These are phyloP conservation scores for Sesamia nonagrioides DNA, from an alignment of 1,140 invertebrate species.

Conservation along the genomic window DNA sequence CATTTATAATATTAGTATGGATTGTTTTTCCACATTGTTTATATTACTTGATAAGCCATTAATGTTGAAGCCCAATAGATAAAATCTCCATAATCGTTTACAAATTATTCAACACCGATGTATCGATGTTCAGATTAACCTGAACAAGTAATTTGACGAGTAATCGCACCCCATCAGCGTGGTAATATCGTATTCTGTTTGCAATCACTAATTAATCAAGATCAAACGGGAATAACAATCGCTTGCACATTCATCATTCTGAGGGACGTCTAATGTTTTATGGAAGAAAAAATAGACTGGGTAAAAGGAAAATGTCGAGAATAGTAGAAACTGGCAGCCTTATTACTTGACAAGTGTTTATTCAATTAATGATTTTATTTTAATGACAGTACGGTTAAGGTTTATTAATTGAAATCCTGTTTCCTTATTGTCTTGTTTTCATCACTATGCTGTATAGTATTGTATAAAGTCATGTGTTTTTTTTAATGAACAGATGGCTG, in stretches of 20 bases:
- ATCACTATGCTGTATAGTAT: no score
- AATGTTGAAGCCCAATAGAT: background rate
- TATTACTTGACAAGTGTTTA: no score
- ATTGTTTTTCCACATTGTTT: no score
- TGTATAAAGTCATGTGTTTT: no score
- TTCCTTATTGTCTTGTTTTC: no score
- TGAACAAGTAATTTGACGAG: slow-evolving; percentile 45
- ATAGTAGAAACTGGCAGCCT: background rate
- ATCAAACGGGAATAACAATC: slow-evolving; percentile 80
- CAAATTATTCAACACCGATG: slow-evolving; percentile 16
- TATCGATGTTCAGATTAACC: slow-evolving; percentile 39
- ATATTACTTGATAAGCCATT: no score
- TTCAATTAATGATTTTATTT: no score
- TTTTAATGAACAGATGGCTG: no score
- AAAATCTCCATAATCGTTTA: background rate
- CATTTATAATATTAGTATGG: no score
- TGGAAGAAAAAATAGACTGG: slow-evolving; percentile 25
- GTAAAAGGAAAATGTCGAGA: background rate
- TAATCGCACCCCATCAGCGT: slow-evolving; percentile 47
- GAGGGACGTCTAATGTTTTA: slow-evolving; percentile 65
- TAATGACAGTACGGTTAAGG: no score
- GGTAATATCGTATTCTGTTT: slow-evolving; percentile 76
- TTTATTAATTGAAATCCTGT: no score
- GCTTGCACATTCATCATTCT: slow-evolving; percentile 64
- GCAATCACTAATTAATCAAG: slow-evolving; percentile 80